Conservation (phyloP, 2,113 vertebrate species). For the Isurus oxyrinchus region DNA sequence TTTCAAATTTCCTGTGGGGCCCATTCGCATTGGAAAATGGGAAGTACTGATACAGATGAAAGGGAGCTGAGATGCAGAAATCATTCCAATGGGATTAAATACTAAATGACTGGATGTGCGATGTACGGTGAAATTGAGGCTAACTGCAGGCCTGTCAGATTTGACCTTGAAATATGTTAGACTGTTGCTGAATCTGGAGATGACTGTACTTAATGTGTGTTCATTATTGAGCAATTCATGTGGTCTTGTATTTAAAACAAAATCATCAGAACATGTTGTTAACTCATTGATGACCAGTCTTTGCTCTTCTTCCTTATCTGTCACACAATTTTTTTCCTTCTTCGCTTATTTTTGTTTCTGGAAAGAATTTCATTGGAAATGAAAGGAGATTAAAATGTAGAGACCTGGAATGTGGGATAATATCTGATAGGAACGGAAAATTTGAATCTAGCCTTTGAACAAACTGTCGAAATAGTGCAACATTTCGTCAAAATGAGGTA, state of each 20-base stretch:
- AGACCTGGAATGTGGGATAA: not conserved
- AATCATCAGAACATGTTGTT: not conserved
- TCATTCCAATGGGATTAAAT: not conserved
- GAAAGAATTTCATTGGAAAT: not conserved
- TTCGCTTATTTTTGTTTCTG: not conserved
- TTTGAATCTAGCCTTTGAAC: not conserved
- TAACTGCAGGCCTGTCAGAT: not conserved
- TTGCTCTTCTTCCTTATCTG: not conserved
- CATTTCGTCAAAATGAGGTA: not conserved
- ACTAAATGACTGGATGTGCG: not conserved
- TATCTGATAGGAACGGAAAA: constrained; percentile 7
- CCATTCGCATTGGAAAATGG: not conserved
- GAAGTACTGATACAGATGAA: not conserved
- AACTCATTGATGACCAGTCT: not conserved
- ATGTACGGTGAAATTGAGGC: not conserved
- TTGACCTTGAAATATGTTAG: constrained; percentile 19
- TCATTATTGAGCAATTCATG: not conserved
- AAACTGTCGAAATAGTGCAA: not conserved
- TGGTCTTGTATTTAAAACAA: not conserved
- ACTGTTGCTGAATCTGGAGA: not conserved
- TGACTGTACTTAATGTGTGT: not conserved
- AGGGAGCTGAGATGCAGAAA: not conserved
- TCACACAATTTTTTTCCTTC: not conserved
- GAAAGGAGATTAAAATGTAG: not conserved
- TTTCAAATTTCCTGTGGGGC: not conserved